Percentiles rank a stretch among this genome's conserved stretches.
phyloP scores from a whole-genome alignment of 1,140 invertebrate species.

The Sminthurinus signatus region DNA sequence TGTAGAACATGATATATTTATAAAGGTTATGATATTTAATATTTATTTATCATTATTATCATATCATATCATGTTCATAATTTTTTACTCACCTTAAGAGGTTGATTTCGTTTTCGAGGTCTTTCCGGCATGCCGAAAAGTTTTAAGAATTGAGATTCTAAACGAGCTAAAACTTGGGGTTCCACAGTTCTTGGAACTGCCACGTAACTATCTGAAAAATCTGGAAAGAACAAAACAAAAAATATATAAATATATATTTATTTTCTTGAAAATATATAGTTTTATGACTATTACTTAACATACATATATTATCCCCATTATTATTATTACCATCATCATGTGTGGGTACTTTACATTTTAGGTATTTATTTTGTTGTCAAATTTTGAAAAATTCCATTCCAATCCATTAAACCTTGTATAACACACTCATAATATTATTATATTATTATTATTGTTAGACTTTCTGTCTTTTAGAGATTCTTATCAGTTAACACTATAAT shows the following conservation, averaged over 20 bases:
- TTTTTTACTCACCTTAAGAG: conserved; percentile 6
- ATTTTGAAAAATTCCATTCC: background rate
- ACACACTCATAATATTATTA: too few relatives aligned
- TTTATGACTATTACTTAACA: background rate
- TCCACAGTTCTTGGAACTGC: conserved; percentile 26
- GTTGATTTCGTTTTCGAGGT: conserved; percentile 16
- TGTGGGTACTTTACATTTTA: too few relatives aligned
- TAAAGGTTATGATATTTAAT: too few relatives aligned
- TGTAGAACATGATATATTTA: too few relatives aligned
- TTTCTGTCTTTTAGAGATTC: too few relatives aligned
- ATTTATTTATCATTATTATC: too few relatives aligned
- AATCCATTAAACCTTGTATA: background rate
- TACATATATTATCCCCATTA: too few relatives aligned
- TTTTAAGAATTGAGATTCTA: conserved; percentile 37
- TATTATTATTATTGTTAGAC: too few relatives aligned
- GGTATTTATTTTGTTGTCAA: background rate
- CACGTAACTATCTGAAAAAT: conserved; percentile 16
- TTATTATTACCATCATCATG: too few relatives aligned
- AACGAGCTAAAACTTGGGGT: conserved; percentile 27
- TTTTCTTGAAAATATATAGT: background rate
- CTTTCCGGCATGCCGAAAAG: conserved; percentile 35
- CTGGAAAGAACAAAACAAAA: background rate
- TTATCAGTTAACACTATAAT: too few relatives aligned
- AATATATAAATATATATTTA: background rate
- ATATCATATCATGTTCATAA: too few relatives aligned